Percentiles rank a stretch among this genome's conserved stretches.
Evolutionary conservation across 2,797 vertebrate species (phyloP).

Genomic region (Poecilia wingei): DNA sequence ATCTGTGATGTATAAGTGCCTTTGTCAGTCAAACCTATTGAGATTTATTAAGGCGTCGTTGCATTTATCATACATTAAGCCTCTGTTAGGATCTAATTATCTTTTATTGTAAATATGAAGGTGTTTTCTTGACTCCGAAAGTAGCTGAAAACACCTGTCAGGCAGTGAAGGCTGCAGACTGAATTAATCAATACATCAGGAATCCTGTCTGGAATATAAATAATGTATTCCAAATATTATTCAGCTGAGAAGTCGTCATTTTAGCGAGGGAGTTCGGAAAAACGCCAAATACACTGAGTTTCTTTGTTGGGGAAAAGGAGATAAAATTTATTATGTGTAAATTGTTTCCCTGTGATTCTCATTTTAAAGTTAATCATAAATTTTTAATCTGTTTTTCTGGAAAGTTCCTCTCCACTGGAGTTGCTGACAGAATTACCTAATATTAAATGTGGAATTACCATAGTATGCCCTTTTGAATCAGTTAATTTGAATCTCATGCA

Average conservation of each 20-base stretch:
- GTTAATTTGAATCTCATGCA: background rate
- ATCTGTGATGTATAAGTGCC: background rate
- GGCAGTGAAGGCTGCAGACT: background rate
- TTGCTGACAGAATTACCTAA: background rate
- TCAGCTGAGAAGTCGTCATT: too few species aligned
- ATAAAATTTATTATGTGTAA: background rate
- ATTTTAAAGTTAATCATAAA: background rate
- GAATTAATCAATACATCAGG: constrained; percentile 10
- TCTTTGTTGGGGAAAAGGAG: background rate
- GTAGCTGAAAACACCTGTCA: background rate
- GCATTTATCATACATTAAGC: background rate
- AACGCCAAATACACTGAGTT: background rate
- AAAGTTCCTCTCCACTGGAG: background rate
- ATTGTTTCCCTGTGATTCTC: background rate
- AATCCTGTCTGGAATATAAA: constrained; percentile 6
- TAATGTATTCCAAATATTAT: background rate
- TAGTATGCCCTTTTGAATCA: background rate
- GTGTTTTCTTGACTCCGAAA: background rate
- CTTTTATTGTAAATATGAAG: background rate
- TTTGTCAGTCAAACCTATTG: background rate
- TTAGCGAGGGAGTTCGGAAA: background rate
- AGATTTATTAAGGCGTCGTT: background rate
- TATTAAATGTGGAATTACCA: background rate
- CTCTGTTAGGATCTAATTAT: background rate
- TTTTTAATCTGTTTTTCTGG: background rate